A percentile compares a stretch with the other conserved stretches of the same genome.
Evolutionary conservation across 2,797 vertebrate species (phyloP).

Genomic region (Chaetodon trifasciatus): DNA sequence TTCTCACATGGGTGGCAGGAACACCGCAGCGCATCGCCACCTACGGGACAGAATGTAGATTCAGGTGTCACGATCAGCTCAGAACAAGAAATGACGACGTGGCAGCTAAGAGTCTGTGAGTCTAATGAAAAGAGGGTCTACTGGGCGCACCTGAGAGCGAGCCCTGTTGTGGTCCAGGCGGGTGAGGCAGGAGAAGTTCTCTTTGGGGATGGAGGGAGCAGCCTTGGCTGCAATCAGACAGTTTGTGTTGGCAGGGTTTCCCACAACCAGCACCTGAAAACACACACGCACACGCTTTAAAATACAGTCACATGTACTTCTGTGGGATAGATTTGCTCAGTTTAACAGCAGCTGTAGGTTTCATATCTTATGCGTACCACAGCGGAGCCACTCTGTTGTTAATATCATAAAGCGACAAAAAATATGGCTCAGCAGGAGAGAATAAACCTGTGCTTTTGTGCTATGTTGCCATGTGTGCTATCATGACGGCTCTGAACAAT

Average conservation of each 20-base stretch:
- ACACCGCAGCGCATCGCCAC: constrained; percentile 93
- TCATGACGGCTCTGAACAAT: background rate
- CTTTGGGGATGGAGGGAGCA: constrained; percentile 96
- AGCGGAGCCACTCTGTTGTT: background rate
- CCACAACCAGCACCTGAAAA: constrained; percentile 94
- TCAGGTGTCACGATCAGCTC: background rate
- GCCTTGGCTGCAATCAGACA: constrained; percentile 95
- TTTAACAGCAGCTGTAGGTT: background rate
- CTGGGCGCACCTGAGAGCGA: constrained; percentile 86
- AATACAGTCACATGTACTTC: background rate
- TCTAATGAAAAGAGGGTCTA: background rate
- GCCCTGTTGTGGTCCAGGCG: constrained; percentile 98
- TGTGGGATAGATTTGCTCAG: background rate
- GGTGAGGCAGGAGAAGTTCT: constrained; percentile 97
- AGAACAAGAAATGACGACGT: background rate
- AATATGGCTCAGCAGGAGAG: background rate
- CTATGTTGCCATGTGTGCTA: background rate
- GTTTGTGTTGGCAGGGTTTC: constrained; percentile 98
- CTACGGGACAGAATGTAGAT: constrained; percentile 58
- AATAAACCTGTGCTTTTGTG: background rate
- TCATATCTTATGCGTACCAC: background rate
- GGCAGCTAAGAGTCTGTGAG: background rate
- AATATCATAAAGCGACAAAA: background rate
- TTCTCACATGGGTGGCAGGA: constrained; percentile 90
- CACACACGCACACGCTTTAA: background rate